phyloP scores from a whole-genome alignment of 2,888 invertebrate species.

The Pegoplata infirma region DNA sequence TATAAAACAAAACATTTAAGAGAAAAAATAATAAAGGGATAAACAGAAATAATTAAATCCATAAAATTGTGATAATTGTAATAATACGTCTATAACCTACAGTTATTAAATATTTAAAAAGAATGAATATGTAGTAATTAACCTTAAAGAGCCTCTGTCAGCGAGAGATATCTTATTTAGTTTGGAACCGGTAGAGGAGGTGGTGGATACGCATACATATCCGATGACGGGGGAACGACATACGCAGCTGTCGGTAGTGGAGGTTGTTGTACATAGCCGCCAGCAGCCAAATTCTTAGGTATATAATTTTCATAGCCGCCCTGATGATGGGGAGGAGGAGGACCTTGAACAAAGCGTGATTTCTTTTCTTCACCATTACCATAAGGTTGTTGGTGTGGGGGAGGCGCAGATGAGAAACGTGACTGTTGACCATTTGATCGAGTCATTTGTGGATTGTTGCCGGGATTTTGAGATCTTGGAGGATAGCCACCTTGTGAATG shows the following conservation, averaged over 20 bases:
- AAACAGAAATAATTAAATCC: constrained; percentile 13
- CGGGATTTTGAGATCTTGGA: constrained; percentile 35
- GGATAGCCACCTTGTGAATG: constrained; percentile 42
- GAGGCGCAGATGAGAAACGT: constrained; percentile 67
- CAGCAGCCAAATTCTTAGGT: constrained; percentile 59
- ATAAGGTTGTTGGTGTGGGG: constrained; percentile 56
- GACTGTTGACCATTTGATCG: constrained; percentile 69
- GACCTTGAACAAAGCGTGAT: constrained; percentile 66
- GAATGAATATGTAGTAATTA: constrained; percentile 26
- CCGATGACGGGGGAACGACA: constrained; percentile 73
- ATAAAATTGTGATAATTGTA: constrained; percentile 15
- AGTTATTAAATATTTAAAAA: constrained; percentile 32
- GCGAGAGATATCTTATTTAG: constrained; percentile 58
- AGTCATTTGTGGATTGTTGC: constrained; percentile 56
- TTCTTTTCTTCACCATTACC: constrained; percentile 61
- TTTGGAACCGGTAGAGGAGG: constrained; percentile 78
- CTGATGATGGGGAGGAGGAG: constrained; percentile 23
- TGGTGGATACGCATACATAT: constrained; percentile 76
- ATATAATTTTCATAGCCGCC: constrained; percentile 46
- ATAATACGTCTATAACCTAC: constrained; percentile 44
- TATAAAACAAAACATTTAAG: neutral
- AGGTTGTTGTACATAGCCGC: constrained; percentile 64
- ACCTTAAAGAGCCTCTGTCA: constrained; percentile 50
- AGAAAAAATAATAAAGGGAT: neutral
- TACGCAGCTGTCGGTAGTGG: constrained; percentile 66